Evolutionary conservation across 2,113 vertebrate species (phyloP), one percentile per base, ranked within the genome.

Genomic region (Oncorhynchus nerka): DNA sequence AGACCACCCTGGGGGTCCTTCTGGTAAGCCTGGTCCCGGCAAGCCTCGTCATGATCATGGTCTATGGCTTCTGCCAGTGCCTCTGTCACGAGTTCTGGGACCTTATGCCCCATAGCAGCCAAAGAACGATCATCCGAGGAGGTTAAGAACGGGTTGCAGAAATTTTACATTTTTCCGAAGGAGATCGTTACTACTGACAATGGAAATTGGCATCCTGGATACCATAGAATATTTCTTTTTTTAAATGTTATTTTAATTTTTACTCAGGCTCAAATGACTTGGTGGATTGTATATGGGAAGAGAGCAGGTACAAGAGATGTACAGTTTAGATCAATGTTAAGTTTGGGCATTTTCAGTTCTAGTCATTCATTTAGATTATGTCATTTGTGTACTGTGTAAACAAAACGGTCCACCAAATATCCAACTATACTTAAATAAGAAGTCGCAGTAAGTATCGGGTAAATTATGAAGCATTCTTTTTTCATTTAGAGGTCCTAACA

Each of bases 11-110:
- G 0, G 97, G 96, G 26, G 93, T 97, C 59, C 90, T 99, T 87
- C 95, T 99, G 83, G 95, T 99, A 84, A 97, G 96, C 89, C 94
- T 99, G 57, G 96, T 99, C 79, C 97, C 97, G 11, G 94, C 94
- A 15, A 98, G 96, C 91, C 96, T 99, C 6, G 88, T 97, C 83
- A 90, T 96, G 80, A 91, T 97, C 74, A 97, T 97, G 93, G 92
- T 96, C 65, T 99, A 97, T 19, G 97, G 97, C 13, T 94, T 98
- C 81, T 98, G 96, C 92, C 96, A 95, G 84, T 99, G 97, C 11
- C 83, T 97, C 82, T 98, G 96, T 89, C 95, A 95, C 32, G 97
- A 98, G 88, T 88, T 99, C 90, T 92, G 96, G 87, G 94, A 97
- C 89, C 97, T 97, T 87, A 89, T 95, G 89, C 92, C 95, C 92